Base-by-base conservation (phyloP, 2,113 vertebrate genomes). In the Barnardius zonarius region DNA sequence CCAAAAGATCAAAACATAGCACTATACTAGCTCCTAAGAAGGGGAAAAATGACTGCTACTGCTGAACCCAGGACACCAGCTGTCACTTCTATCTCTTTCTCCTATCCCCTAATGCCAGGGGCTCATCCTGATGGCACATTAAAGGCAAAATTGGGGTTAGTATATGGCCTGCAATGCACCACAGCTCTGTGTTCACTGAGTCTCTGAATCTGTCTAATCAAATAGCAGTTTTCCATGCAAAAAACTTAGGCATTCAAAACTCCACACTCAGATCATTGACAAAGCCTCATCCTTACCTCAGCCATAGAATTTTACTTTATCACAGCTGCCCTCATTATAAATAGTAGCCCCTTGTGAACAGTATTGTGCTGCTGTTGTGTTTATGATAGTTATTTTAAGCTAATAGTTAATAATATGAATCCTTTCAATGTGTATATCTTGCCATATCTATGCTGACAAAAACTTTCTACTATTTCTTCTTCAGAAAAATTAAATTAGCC, bases 401-500 rank as follows among this genome's bases (percentile, higher is more conserved):
- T n/a, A 69, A 35, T 66, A 12, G n/a, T 63, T 94, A 95, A 87
- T 78, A 91, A 68, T 25, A 77, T 41, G 23, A 95, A 89, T 61
- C 10, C 14, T 17, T 95, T 77, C 17, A 31, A 80, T 76, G 66
- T 6, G 55, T 23, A 88, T 54, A 62, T 64, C 77, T 85, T 70
- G 35, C 23, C 72, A 66, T 30, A 75, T 25, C 51, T 92, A 64
- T 88, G 13, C 62, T 87, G 41, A 79, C 10, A 74, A 79, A 74
- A 68, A 76, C 82, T 69, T 88, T 67, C 30, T 81, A 25, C 31
- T 76, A 15, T 82, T 90, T 95, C 76, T 78, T 94, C 23, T 67
- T 87, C 80, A 86, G 63, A 31, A 95, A 96, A 95, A 96, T 84
- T 75, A 78, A 93, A 96, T 94, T 49, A 95, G 35, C 15, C 18